Percentiles rank a stretch among this genome's conserved stretches.
Evolutionary conservation across 2,113 vertebrate genomes (phyloP).

Genomic region (Mesocricetus auratus): DNA sequence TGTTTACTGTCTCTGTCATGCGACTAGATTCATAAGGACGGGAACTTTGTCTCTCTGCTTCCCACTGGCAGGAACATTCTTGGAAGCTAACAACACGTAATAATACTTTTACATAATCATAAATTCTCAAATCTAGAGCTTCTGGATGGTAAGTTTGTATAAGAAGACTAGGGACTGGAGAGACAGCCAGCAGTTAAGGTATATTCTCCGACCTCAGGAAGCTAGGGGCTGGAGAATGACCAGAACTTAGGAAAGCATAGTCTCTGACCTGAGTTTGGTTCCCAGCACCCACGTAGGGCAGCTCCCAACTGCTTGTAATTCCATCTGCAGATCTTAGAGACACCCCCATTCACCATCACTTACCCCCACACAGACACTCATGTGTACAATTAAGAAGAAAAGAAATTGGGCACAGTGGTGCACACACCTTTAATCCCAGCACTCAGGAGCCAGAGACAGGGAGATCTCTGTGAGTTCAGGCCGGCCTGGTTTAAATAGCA

Average conservation of each 20-base stretch:
- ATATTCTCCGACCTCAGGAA: background rate
- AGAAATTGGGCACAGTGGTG: background rate
- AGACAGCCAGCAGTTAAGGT: background rate
- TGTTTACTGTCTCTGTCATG: background rate
- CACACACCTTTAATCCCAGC: background rate
- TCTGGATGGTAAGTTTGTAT: conserved; percentile 29
- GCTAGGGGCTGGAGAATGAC: background rate
- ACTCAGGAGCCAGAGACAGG: background rate
- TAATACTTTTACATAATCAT: conserved; percentile 16
- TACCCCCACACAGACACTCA: background rate
- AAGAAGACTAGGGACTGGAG: background rate
- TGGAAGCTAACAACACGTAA: background rate
- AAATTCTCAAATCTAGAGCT: background rate
- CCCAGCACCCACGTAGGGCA: background rate
- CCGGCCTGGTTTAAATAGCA: background rate
- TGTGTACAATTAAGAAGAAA: background rate
- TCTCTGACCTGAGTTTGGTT: background rate
- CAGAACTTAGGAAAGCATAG: background rate
- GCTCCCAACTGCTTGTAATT: background rate
- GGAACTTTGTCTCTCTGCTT: background rate
- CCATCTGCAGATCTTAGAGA: background rate
- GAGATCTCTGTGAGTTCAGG: background rate
- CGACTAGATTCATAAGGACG: background rate
- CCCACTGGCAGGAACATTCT: background rate
- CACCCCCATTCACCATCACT: too few relatives aligned